Percentiles rank a stretch among this genome's conserved stretches.
These are phyloP conservation scores for Holcopasites calliopsidis DNA, from an alignment of 1,140 invertebrate species.

Conservation along the genomic window DNA sequence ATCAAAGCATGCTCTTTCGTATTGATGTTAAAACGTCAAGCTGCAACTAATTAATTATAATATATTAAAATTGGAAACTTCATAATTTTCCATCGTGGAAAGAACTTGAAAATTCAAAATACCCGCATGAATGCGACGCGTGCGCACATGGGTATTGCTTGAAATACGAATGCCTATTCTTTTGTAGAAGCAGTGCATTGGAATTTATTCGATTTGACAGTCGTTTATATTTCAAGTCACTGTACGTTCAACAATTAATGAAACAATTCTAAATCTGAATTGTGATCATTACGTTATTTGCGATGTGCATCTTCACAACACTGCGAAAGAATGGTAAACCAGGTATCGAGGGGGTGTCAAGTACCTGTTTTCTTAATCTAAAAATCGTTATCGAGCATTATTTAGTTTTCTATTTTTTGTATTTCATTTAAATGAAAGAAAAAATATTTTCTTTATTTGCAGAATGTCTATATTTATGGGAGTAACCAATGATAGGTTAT, in stretches of 20 bases:
- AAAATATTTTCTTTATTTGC: background rate
- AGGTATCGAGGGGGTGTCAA: background rate
- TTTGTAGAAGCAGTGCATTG: background rate
- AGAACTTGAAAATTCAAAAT: slow-evolving; percentile 23
- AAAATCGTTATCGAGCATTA: background rate
- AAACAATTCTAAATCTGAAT: background rate
- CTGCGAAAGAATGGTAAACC: background rate
- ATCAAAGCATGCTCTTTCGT: too few species aligned
- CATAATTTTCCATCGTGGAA: background rate
- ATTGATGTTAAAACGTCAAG: too few species aligned
- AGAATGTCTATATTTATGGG: background rate
- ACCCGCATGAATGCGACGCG: background rate
- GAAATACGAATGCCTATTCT: background rate
- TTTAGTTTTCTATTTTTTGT: background rate
- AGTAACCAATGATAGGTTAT: background rate
- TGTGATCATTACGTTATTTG: background rate
- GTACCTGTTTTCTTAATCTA: background rate
- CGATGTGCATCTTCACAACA: background rate
- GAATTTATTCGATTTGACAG: background rate
- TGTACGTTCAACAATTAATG: background rate
- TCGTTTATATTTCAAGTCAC: background rate
- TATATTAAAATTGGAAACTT: background rate
- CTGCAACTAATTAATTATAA: too few species aligned
- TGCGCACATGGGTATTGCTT: background rate
- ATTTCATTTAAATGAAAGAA: background rate